These are phyloP conservation scores for Arge pagana DNA, from an alignment of 2,888 invertebrate genomes.

Conservation along the genomic window DNA sequence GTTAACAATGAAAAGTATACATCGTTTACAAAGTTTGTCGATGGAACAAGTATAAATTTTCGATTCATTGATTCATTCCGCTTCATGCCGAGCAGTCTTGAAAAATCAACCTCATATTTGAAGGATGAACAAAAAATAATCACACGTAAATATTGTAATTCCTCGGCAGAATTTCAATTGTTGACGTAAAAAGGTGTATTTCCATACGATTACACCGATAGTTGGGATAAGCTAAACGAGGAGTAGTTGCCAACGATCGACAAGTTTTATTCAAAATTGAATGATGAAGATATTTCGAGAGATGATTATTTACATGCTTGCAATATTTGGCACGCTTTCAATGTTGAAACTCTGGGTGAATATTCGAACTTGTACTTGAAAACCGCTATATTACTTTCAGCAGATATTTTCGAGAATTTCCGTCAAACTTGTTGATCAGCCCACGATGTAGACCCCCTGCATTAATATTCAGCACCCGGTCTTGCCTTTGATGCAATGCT, in stretches of 20 bases:
- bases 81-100: conserved; percentile 38
- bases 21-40: conserved; percentile 36
- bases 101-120: too few species aligned
- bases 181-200: conserved; percentile 45
- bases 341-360: conserved; percentile 35
- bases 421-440: too few species aligned
- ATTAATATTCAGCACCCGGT: conserved; percentile 47
- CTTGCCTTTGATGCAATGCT: conserved; percentile 49
- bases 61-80: conserved; percentile 38
- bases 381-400: conserved; percentile 41
- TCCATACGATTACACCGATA: conserved; percentile 43
- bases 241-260: conserved; percentile 22
- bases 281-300: conserved; percentile 13
- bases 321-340: conserved; percentile 38
- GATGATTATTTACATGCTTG: conserved; percentile 39
- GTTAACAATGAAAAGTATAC: conserved; percentile 44
- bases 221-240: conserved; percentile 1
- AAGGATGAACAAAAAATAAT: conserved; percentile 15
- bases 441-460: conserved; percentile 43
- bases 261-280: conserved; percentile 33
- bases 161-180: conserved; percentile 20
- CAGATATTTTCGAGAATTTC: too few species aligned
- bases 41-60: conserved; percentile 23
- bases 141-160: background rate
- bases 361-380: conserved; percentile 44